Conservation (phyloP, 1,140 invertebrate genomes). For the Brachystomella parvula region DNA sequence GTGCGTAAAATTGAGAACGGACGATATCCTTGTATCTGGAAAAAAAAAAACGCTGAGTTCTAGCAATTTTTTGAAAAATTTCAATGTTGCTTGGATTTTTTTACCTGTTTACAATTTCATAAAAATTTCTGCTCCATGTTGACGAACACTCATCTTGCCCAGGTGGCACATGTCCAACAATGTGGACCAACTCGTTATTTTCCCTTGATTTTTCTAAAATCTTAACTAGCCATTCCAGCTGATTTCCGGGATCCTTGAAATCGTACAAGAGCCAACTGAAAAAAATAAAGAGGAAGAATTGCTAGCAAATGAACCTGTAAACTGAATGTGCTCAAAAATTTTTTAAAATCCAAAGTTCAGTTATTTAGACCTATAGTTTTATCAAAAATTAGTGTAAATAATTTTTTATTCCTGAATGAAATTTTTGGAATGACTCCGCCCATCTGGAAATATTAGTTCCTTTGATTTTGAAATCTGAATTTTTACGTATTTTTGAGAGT, state of each 20-base stretch:
- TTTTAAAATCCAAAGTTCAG: too few species aligned
- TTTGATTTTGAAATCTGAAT: too few species aligned
- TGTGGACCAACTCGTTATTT: constrained; percentile 24
- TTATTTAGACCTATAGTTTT: too few species aligned
- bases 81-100: too few species aligned
- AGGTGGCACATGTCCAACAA: constrained; percentile 36
- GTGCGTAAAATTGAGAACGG: constrained; percentile 42
- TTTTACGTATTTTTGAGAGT: too few species aligned
- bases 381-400: too few species aligned
- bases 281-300: constrained; percentile 39
- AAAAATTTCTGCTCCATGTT: constrained; percentile 45
- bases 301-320: too few species aligned
- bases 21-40: constrained; percentile 17
- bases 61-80: too few species aligned
- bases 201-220: constrained; percentile 20
- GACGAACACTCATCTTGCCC: constrained; percentile 43
- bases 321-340: too few species aligned
- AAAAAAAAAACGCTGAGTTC: too few species aligned
- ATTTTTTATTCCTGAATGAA: not conserved
- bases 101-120: constrained; percentile 42
- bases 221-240: constrained; percentile 28
- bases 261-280: constrained; percentile 52
- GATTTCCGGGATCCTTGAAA: constrained; percentile 45
- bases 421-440: not conserved
- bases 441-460: not conserved